These are phyloP conservation scores for Neosilurus hyrtlii DNA, from an alignment of 2,797 vertebrate genomes.

Conservation along the genomic window DNA sequence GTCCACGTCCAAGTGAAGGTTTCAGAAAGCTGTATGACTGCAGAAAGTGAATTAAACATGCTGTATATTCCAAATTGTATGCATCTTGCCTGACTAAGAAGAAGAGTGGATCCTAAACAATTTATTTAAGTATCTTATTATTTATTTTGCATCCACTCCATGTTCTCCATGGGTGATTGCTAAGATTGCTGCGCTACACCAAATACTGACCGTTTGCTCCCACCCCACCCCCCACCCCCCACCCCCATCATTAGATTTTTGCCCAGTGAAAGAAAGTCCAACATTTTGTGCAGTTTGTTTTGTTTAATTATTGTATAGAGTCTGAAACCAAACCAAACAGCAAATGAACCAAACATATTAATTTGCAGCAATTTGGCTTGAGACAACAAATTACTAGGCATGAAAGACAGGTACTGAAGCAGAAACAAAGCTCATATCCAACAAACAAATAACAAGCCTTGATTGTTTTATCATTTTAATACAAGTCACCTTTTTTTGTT, in stretches of 20 bases:
- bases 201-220: not conserved
- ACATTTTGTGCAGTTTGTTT: not conserved
- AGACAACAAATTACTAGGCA: not conserved
- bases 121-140: not conserved
- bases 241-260: not conserved
- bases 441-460: not conserved
- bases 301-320: slow-evolving; percentile 1
- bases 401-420: not conserved
- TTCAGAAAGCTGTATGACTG: not conserved
- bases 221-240: too few species aligned
- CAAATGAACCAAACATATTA: not conserved
- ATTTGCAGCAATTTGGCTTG: not conserved
- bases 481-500: not conserved
- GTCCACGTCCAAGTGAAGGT: not conserved
- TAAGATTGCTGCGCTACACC: not conserved
- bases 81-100: not conserved
- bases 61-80: not conserved
- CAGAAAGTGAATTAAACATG: slow-evolving; percentile 4
- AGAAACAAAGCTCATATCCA: not conserved
- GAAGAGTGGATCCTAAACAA: not conserved
- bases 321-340: not conserved
- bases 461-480: not conserved
- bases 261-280: not conserved
- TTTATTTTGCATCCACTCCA: not conserved
- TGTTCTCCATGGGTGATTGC: not conserved